These are phyloP conservation scores for Elanoides forficatus DNA, from an alignment of 2,113 vertebrate species.

Conservation along the genomic window DNA sequence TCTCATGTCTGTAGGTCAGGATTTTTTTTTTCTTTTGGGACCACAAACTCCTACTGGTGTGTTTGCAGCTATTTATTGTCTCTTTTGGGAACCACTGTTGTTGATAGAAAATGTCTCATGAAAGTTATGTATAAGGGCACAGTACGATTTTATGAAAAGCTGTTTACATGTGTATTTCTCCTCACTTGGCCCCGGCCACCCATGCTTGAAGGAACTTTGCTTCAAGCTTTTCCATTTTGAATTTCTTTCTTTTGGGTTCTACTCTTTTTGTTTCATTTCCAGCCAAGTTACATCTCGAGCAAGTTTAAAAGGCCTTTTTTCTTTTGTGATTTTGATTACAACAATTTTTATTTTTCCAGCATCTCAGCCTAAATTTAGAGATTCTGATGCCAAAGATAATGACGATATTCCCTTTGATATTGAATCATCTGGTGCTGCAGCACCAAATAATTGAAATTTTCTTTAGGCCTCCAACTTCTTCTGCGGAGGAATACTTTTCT, in stretches of 20 bases:
- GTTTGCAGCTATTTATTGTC: background rate
- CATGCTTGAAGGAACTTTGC: background rate
- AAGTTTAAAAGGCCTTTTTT: background rate
- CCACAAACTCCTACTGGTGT: background rate
- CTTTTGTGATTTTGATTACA: background rate
- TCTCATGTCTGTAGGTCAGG: background rate
- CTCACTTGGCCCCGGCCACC: background rate
- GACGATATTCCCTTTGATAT: background rate
- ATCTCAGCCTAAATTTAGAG: background rate
- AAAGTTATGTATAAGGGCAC: background rate
- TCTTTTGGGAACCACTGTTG: background rate
- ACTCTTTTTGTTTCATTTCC: background rate
- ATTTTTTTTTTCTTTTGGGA: background rate
- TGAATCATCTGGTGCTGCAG: background rate
- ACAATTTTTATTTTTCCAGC: background rate
- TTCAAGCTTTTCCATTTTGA: background rate
- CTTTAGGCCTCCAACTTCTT: background rate
- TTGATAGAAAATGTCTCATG: background rate
- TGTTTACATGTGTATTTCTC: background rate
- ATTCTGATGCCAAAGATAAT: background rate
- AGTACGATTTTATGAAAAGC: background rate
- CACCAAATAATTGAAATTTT: background rate
- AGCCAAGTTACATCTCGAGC: background rate
- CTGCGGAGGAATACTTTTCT: background rate
- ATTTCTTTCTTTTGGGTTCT: background rate